Percentiles rank a stretch among this genome's conserved stretches.
phyloP scores from a whole-genome alignment of 2,797 vertebrate genomes.

The Myotis daubentonii region DNA sequence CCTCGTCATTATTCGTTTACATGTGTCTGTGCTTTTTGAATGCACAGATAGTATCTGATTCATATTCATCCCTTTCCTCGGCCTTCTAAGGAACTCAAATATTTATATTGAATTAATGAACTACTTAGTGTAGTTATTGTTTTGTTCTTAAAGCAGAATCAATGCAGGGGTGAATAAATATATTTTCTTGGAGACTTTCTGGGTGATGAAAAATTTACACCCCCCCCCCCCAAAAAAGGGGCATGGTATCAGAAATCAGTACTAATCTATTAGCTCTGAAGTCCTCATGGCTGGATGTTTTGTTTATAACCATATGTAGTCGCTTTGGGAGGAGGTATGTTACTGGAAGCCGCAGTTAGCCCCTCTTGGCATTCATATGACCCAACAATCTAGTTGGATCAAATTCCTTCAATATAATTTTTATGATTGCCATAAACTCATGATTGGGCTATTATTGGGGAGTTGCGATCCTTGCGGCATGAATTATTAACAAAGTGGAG shows the following conservation, averaged over 20 bases:
- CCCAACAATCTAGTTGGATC: neutral
- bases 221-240: accelerated
- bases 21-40: neutral
- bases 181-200: neutral
- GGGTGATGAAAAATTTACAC: neutral
- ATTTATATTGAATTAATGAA: neutral
- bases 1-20: neutral
- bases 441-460: neutral
- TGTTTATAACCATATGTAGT: neutral
- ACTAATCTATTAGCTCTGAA: neutral
- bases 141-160: neutral
- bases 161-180: neutral
- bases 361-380: neutral
- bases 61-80: neutral
- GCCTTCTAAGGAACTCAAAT: neutral
- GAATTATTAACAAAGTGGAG: neutral
- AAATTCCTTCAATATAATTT: neutral
- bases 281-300: neutral
- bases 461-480: neutral
- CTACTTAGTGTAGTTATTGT: neutral
- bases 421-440: neutral
- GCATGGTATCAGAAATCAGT: neutral
- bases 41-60: neutral
- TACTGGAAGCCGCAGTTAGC: neutral
- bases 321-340: neutral